Evolutionary conservation across 2,888 invertebrate genomes (phyloP).

Genomic region (Seira ritae): DNA sequence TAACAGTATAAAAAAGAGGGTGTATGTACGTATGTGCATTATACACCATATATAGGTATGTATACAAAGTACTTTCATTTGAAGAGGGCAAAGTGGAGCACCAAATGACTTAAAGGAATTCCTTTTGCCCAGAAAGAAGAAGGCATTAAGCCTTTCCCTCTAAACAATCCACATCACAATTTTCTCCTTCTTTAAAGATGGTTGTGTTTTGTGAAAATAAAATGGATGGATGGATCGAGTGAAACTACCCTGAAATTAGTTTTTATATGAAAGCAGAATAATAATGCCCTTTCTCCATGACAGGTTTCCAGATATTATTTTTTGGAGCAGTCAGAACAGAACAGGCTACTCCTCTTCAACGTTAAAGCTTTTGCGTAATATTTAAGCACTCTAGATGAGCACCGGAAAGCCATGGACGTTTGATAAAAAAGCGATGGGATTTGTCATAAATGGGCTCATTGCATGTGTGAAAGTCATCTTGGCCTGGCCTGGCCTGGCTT

Average conservation of each 20-base stretch:
- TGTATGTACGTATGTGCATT: too few species aligned
- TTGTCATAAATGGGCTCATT: conserved; percentile 71
- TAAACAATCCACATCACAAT: not conserved
- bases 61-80: too few species aligned
- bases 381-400: conserved; percentile 67
- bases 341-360: conserved; percentile 12
- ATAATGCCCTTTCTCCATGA: conserved; percentile 59
- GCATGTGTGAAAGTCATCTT: conserved; percentile 71
- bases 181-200: not conserved
- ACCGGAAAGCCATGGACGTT: conserved; percentile 70
- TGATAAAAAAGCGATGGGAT: conserved; percentile 71
- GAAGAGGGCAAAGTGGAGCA: conserved; percentile 57
- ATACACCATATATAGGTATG: too few species aligned
- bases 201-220: not conserved
- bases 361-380: conserved; percentile 49
- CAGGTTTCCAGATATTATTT: conserved; percentile 46
- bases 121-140: not conserved
- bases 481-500: conserved; percentile 5
- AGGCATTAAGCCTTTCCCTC: conserved; percentile 9
- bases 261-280: conserved; percentile 50
- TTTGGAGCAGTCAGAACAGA: conserved; percentile 39
- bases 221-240: conserved; percentile 60
- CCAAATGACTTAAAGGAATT: conserved; percentile 54
- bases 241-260: conserved; percentile 62
- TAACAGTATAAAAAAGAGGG: not conserved